Percentiles rank a stretch among this genome's conserved stretches.
Evolutionary conservation across 1,140 invertebrate genomes (phyloP).

Genomic region (Whitmania pigra): DNA sequence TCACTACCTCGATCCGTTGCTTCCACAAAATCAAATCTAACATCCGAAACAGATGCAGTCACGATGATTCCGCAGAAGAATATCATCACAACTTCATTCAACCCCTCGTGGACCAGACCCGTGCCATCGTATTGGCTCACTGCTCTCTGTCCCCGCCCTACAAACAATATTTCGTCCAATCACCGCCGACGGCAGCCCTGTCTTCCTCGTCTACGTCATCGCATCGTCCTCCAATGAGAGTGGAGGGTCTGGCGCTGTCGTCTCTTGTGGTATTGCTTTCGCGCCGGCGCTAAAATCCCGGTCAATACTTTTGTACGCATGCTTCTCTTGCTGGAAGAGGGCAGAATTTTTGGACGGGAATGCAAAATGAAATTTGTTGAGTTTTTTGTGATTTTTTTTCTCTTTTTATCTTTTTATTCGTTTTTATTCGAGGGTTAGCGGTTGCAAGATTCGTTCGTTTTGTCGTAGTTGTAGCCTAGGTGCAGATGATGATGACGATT

Average conservation of each 20-base stretch:
- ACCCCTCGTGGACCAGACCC: conserved; percentile 14
- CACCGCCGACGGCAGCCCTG: neutral
- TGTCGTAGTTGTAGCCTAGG: no score
- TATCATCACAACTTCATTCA: conserved; percentile 5
- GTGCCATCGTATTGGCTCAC: neutral
- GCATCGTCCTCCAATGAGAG: neutral
- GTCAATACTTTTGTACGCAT: no score
- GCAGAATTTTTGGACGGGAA: no score
- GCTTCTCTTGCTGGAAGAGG: no score
- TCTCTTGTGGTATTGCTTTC: no score
- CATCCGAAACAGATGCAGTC: neutral
- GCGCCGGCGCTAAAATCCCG: no score
- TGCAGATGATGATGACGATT: no score
- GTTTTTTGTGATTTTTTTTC: no score
- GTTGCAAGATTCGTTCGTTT: no score
- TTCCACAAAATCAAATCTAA: conserved; percentile 10
- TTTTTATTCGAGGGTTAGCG: no score
- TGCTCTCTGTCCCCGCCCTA: conserved; percentile 9
- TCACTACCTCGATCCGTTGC: neutral
- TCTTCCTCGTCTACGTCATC: neutral
- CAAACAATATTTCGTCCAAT: conserved; percentile 7
- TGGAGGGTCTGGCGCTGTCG: neutral
- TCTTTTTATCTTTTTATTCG: no score
- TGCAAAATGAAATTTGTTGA: no score
- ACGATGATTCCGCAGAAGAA: neutral